These are phyloP conservation scores for Lytechinus pictus DNA, from an alignment of 35 echinoderm and acorn worm genomes.

Conservation along the genomic window DNA sequence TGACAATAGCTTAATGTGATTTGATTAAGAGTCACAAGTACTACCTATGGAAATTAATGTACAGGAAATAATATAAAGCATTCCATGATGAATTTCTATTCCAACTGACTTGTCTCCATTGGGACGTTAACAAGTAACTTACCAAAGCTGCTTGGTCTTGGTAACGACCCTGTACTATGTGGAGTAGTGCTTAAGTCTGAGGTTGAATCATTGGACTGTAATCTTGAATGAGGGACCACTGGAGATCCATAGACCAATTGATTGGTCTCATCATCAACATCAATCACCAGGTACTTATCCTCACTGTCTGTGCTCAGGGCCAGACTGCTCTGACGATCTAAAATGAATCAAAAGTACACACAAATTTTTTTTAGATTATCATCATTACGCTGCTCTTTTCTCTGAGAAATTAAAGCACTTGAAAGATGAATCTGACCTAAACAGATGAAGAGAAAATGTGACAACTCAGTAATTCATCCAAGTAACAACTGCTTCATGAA, in stretches of 20 bases:
- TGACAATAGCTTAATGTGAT: too few species aligned
- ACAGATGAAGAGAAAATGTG: too few species aligned
- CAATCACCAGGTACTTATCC: slow-evolving; percentile 83
- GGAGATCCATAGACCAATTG: slow-evolving; percentile 85
- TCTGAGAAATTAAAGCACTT: too few species aligned
- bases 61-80: too few species aligned
- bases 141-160: slow-evolving; percentile 25
- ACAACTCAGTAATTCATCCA: too few species aligned
- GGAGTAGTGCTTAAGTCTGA: slow-evolving; percentile 16
- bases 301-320: slow-evolving; percentile 82
- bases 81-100: too few species aligned
- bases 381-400: too few species aligned
- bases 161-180: not conserved
- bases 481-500: too few species aligned
- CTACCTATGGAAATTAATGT: too few species aligned
- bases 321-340: slow-evolving; percentile 21
- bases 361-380: too few species aligned
- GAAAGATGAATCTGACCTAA: too few species aligned
- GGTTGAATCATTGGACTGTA: not conserved
- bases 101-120: not conserved
- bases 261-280: slow-evolving; percentile 77
- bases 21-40: too few species aligned
- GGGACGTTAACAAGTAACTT: not conserved
- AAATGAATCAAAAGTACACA: not conserved
- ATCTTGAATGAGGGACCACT: not conserved